phyloP scores from a whole-genome alignment of 1,140 invertebrate genomes.

The Achatina immaculata region DNA sequence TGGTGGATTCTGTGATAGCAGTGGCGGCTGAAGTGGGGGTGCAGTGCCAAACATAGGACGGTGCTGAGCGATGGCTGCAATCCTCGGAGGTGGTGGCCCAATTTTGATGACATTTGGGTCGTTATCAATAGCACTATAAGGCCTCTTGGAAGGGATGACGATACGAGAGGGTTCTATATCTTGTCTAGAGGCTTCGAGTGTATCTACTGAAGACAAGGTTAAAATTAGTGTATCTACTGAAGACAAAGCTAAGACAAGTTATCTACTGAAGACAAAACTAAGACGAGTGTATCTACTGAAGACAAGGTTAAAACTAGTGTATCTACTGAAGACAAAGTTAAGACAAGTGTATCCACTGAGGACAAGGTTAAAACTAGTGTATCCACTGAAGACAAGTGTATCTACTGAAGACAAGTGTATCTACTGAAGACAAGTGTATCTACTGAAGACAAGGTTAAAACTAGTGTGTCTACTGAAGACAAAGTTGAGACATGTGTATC shows the following conservation, averaged over 20 bases:
- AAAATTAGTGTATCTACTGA: neutral
- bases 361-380: too few relatives aligned
- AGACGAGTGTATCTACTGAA: too few relatives aligned
- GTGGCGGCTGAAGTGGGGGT: neutral
- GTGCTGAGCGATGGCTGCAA: conserved; percentile 26
- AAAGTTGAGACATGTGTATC: neutral
- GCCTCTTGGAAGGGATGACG: conserved; percentile 46
- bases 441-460: neutral
- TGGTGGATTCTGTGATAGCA: neutral
- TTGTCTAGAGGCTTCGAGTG: neutral
- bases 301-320: too few relatives aligned
- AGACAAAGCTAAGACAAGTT: neutral
- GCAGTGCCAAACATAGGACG: conserved; percentile 8
- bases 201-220: neutral
- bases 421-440: too few relatives aligned
- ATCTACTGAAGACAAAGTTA: too few relatives aligned
- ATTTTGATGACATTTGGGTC: conserved; percentile 8
- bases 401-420: too few relatives aligned
- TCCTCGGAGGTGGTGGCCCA: conserved; percentile 28
- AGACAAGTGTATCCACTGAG: too few relatives aligned
- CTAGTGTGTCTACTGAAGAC: neutral
- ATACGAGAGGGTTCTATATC: conserved; percentile 38
- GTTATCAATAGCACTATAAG: conserved; percentile 17
- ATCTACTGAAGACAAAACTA: neutral
- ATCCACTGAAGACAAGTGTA: too few relatives aligned